Base-by-base conservation (phyloP, 2,888 invertebrate genomes). In the Conops quadrifasciatus region DNA sequence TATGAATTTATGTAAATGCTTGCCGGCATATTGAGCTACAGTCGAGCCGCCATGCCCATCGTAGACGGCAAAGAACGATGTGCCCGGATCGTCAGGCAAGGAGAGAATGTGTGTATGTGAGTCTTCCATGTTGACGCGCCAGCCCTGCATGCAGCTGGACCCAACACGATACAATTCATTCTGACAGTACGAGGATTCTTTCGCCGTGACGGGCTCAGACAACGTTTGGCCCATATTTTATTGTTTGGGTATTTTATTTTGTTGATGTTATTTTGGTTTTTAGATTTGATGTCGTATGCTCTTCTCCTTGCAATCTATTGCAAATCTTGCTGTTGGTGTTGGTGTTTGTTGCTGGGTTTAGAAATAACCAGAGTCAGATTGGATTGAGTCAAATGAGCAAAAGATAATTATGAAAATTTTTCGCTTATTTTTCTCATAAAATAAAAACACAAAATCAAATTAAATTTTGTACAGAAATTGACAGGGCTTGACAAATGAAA, bases 61-160 rank as follows among this genome's bases (percentile, higher is more conserved):
- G 84, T 96, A 99, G 0, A 99, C 98, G 7, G 94, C 98, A 87
- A 98, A 98, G 87, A 95, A 99, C 3, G 97, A 92, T 45, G 96
- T 92, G 26, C 91, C 92, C 36, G 96, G 95, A 85, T 99, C 98
- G 82, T 96, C 96, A 2, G 96, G 95, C 76, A 96, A 85, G 0
- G 96, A 93, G 19, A 99, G 87, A 77, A 99, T 93, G 81, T 98
- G 97, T 64, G 97, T 97, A 85, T 99, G 99, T 0, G 97, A 95
- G 87, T 99, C 99, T 88, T 99, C 99, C 99, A 99, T 99, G 77
- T 95, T 95, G 71, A 97, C 93, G 75, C 99, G 88, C 99, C 99
- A 99, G 85, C 99, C 99, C 87, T 99, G 99, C 98, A 99, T 99
- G 83, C 95, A 97, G 24, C 97, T 97, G 1, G 97, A 95, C n/a